A percentile compares a stretch with the other conserved stretches of the same genome.
phyloP scores from a whole-genome alignment of 1,140 invertebrate species.

The Hesperophylax magnus region DNA sequence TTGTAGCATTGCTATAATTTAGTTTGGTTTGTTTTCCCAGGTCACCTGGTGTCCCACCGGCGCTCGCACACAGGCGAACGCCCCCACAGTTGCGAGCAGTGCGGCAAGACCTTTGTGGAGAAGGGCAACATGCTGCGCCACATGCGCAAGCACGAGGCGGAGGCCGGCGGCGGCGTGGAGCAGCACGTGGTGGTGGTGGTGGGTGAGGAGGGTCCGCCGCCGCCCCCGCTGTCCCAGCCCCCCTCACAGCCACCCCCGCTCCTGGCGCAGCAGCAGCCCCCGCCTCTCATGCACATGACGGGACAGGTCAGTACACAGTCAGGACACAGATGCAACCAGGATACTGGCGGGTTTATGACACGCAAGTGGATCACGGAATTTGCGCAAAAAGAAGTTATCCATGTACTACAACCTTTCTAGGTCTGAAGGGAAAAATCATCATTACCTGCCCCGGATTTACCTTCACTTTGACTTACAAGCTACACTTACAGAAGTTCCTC shows the following conservation, averaged over 20 bases:
- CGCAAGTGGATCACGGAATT: no score
- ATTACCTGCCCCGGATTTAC: no score
- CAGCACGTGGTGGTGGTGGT: neutral
- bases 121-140: constrained; percentile 81
- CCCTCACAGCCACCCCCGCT: neutral
- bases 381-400: no score
- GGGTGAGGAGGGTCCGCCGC: constrained; percentile 1
- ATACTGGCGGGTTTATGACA: no score
- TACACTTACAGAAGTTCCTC: no score
- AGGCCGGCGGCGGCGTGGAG: constrained; percentile 4
- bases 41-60: constrained; percentile 89
- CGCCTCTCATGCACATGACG: constrained; percentile 53
- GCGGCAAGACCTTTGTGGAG: constrained; percentile 85
- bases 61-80: constrained; percentile 91
- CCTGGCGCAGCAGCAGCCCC: constrained; percentile 36
- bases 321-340: neutral
- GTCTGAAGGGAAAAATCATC: no score
- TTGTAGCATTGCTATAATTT: no score
- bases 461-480: no score
- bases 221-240: constrained; percentile 9
- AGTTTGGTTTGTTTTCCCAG: constrained; percentile 56
- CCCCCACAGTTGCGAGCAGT: constrained; percentile 83
- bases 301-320: constrained; percentile 47
- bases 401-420: no score
- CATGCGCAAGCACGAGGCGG: constrained; percentile 59